Evolutionary conservation across 2,888 invertebrate genomes (phyloP).

Genomic region (Zhuqinia jingwanae): DNA sequence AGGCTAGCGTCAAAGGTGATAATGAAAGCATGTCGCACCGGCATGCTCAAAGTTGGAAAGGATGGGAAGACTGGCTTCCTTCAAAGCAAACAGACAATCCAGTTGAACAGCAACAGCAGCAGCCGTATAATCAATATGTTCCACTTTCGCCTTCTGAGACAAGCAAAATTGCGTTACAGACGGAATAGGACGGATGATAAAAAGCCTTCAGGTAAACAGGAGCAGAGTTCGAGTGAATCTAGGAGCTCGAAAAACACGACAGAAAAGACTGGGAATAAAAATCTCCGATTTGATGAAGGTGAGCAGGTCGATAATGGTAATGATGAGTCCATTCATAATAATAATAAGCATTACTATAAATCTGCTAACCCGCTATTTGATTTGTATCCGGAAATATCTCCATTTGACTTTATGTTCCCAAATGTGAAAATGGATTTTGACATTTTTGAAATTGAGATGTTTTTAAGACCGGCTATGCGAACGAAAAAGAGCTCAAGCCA

Average conservation of each 20-base stretch:
- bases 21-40: slow-evolving; percentile 1
- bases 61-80: slow-evolving; percentile 65
- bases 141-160: slow-evolving; percentile 53
- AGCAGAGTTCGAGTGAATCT: neutral
- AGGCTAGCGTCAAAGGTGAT: neutral
- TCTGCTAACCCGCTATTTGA: neutral
- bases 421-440: slow-evolving; percentile 70
- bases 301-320: neutral
- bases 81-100: neutral
- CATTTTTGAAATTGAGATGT: slow-evolving; percentile 73
- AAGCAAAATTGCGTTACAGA: slow-evolving; percentile 44
- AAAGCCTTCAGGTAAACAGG: slow-evolving; percentile 1
- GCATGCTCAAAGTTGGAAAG: slow-evolving; percentile 60
- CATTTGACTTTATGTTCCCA: slow-evolving; percentile 49
- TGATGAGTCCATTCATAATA: slow-evolving; percentile 10
- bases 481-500: neutral
- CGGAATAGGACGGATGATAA: slow-evolving; percentile 40
- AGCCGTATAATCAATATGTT: slow-evolving; percentile 5
- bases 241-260: slow-evolving; percentile 23
- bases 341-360: slow-evolving; percentile 26
- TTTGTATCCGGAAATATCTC: neutral
- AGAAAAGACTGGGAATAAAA: slow-evolving; percentile 51
- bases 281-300: slow-evolving; percentile 38
- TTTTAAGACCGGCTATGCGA: slow-evolving; percentile 63
- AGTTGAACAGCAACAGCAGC: neutral